Percentiles rank a stretch among this genome's conserved stretches.
phyloP scores from a whole-genome alignment of 2,113 vertebrate genomes.

The Phylloscopus trochilus region DNA sequence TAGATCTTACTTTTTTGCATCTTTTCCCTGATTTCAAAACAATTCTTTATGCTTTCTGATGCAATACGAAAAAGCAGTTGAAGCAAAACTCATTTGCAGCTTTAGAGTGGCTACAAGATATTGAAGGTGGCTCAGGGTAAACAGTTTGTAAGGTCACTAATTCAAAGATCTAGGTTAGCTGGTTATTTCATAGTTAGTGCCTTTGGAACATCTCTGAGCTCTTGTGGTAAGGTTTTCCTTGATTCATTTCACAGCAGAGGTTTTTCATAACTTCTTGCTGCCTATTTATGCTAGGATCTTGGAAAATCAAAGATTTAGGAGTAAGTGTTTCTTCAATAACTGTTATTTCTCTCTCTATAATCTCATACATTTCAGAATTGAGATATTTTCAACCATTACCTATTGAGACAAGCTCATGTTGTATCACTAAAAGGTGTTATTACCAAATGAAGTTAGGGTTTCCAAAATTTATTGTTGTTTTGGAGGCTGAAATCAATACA shows the following conservation, averaged over 20 bases:
- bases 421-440: background rate
- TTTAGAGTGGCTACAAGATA: background rate
- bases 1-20: background rate
- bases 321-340: background rate
- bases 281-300: background rate
- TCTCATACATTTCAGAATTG: background rate
- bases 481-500: background rate
- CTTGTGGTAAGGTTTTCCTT: background rate
- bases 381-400: background rate
- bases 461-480: background rate
- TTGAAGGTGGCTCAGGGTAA: background rate
- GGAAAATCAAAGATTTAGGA: background rate
- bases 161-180: background rate
- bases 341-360: background rate
- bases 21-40: background rate
- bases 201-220: background rate
- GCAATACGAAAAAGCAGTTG: background rate
- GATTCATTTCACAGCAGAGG: background rate
- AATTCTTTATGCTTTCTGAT: background rate
- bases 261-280: background rate
- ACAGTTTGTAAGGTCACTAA: background rate
- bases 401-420: background rate
- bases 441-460: background rate
- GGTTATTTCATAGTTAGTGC: background rate
- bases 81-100: background rate